Conservation (phyloP, 2,113 vertebrate genomes). For the Sialia sialis region DNA sequence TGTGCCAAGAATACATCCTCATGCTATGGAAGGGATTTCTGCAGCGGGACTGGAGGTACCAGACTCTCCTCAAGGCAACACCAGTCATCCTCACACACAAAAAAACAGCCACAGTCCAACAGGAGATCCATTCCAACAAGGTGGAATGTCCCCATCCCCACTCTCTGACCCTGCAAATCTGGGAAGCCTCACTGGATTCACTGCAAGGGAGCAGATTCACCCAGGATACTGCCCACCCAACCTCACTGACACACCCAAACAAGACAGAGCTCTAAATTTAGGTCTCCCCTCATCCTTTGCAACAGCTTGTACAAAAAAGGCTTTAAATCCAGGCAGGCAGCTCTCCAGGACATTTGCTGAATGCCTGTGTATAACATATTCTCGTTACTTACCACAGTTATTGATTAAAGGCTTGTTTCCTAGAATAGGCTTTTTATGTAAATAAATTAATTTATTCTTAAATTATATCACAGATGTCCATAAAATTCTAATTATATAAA, state of each 20-base stretch:
- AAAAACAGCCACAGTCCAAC: not conserved
- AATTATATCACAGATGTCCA: conserved; percentile 48
- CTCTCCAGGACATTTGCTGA: not conserved
- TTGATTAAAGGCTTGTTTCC: conserved; percentile 19
- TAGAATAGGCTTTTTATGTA: not conserved
- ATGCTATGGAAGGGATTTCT: not conserved
- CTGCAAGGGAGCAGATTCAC: fast-evolving
- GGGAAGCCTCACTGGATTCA: not conserved
- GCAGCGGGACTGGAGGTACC: not conserved
- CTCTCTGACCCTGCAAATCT: too few relatives aligned
- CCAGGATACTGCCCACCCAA: not conserved
- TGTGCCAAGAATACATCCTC: not conserved
- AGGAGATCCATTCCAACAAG: too few relatives aligned
- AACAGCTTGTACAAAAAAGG: not conserved
- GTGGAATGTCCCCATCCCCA: not conserved
- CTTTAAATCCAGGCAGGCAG: conserved; percentile 7
- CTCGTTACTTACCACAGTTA: not conserved
- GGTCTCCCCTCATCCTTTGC: not conserved
- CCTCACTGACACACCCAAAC: not conserved
- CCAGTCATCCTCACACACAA: not conserved
- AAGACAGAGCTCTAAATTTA: not conserved
- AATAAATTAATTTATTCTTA: conserved; percentile 35
- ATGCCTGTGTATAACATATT: not conserved
- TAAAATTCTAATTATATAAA: conserved; percentile 39
- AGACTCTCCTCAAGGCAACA: not conserved